Evolutionary conservation across 2,797 vertebrate species (phyloP), one percentile per base, ranked within the genome.

Genomic region (Periophthalmus magnuspinnatus): DNA sequence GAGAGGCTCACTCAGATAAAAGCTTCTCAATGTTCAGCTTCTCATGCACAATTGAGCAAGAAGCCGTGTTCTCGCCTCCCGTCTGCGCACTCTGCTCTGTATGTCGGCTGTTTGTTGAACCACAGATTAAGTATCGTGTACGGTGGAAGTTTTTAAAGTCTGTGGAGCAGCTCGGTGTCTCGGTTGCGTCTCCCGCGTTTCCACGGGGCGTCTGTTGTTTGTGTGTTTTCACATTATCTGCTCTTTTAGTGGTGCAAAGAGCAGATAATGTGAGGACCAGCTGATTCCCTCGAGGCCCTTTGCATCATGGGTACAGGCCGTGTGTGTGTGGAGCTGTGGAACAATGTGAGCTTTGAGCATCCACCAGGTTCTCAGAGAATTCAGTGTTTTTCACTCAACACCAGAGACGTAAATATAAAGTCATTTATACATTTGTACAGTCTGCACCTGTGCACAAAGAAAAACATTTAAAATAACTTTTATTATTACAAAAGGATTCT

Each of bases 1-100:
- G 78, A 87, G 85, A 85, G 81, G 76, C 81, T 75, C 81, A 73
- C 84, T 85, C 57, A 73, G 86, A 90, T 91, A 90, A 94, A 92
- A 93, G 89, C 89, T 72, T 88, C 79, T 73, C 58, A 73, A 61
- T 84, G 85, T 88, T 82, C 67, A 79, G 77, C 84, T 79, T 81
- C 75, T 89, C 81, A 91, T 84, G 84, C 89, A 75, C 85, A 91
- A 83, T 74, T 87, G 85, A 90, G 78, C 87, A 82, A 70, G 71
- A 74, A 73, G 73, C 76, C 71, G 66, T 58, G 56, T 50, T 66
- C 36, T 76, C 75, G 66, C 72, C 61, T 67, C 63, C 59, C 74
- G 58, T 70, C 69, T 74, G 34, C 45, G 59, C 36, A 69, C 64
- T 78, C 36, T 58, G 24, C n/a, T 0, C 5, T 22, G 16, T 68